phyloP scores from a whole-genome alignment of 2,113 vertebrate species.

The Leucopsar rothschildi region DNA sequence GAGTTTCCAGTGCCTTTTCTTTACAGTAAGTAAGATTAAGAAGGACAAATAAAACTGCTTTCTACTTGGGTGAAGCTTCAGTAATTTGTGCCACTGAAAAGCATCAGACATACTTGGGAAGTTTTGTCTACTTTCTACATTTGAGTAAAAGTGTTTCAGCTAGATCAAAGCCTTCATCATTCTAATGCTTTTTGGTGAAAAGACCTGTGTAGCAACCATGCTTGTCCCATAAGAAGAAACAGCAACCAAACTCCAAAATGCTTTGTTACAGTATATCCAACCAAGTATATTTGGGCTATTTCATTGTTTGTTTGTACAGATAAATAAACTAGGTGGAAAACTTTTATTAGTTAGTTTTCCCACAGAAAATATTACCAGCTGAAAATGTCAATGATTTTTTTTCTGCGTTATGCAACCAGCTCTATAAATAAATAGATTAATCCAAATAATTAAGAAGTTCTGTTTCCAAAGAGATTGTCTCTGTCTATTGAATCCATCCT shows the following conservation, averaged over 20 bases:
- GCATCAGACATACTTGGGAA: not conserved
- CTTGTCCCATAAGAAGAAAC: not conserved
- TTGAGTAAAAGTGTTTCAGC: not conserved
- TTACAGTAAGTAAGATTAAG: not conserved
- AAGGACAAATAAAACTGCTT: not conserved
- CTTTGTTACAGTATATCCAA: not conserved
- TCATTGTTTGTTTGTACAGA: not conserved
- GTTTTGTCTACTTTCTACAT: not conserved
- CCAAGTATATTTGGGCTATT: not conserved
- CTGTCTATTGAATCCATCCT: not conserved
- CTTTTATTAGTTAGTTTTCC: constrained; percentile 6
- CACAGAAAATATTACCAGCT: not conserved
- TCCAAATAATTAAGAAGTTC: not conserved
- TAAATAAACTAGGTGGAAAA: constrained; percentile 23
- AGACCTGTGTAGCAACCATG: not conserved
- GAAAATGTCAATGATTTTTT: not conserved
- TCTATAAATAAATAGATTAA: constrained; percentile 27
- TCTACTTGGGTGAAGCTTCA: not conserved
- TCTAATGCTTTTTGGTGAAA: not conserved
- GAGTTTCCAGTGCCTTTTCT: not conserved
- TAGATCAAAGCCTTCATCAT: not conserved
- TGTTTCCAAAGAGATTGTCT: constrained; percentile 9
- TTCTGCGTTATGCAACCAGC: not conserved
- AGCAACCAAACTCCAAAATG: not conserved
- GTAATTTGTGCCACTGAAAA: not conserved